A percentile compares a stretch with the other conserved stretches of the same genome.
Conservation (phyloP, 2,888 invertebrate genomes). For the Cheilosia vulpina region DNA sequence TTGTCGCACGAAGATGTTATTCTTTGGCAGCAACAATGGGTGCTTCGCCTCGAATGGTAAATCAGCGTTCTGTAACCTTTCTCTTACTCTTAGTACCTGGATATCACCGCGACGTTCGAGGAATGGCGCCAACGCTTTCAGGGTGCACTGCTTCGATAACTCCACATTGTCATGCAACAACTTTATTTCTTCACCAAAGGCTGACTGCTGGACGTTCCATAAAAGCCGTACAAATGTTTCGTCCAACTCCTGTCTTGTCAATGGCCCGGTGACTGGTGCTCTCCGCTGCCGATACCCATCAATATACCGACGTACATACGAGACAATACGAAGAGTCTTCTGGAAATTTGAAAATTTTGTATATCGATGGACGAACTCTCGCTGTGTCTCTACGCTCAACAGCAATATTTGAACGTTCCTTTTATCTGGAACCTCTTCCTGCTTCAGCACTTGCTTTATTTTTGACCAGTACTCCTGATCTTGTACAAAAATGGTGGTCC, state of each 20-base stretch:
- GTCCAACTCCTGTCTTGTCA: too few relatives aligned
- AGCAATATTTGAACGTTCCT: too few relatives aligned
- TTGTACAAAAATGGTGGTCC: conserved; percentile 2
- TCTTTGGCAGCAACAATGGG: neutral
- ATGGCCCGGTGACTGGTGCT: too few relatives aligned
- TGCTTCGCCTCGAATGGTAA: neutral
- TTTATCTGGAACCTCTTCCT: neutral
- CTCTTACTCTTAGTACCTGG: neutral
- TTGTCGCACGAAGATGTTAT: neutral
- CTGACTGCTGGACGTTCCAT: neutral
- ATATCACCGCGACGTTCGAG: neutral
- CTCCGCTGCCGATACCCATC: too few relatives aligned
- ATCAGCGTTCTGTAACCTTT: neutral
- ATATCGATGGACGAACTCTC: too few relatives aligned
- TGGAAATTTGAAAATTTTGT: too few relatives aligned
- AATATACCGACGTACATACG: too few relatives aligned
- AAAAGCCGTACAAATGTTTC: neutral
- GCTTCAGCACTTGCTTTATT: neutral
- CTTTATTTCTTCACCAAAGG: neutral
- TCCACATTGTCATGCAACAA: neutral
- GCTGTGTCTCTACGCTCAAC: too few relatives aligned
- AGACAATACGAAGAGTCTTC: too few relatives aligned
- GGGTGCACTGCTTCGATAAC: neutral
- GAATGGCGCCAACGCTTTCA: neutral
- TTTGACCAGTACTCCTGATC: neutral